A percentile compares a stretch with the other conserved stretches of the same genome.
Conservation (phyloP, 2,888 invertebrate genomes). For the Philopedon plagiatum region DNA sequence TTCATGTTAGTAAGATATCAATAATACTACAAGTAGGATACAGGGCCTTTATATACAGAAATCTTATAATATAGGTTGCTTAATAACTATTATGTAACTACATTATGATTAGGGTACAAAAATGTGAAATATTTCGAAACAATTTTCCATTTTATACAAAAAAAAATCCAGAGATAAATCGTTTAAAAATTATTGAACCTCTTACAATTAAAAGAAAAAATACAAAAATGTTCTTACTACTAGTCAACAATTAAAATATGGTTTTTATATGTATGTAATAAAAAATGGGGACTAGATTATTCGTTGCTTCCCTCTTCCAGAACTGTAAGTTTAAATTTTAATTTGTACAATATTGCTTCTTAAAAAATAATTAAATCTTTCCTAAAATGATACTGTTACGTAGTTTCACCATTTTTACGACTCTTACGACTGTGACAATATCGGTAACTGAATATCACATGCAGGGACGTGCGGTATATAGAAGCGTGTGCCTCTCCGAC, state of each 20-base stretch:
- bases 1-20: neutral
- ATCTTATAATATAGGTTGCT: neutral
- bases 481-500: too few species aligned
- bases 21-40: neutral
- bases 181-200: too few species aligned
- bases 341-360: conserved; percentile 6
- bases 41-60: neutral
- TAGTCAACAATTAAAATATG: conserved; percentile 29
- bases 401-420: too few species aligned
- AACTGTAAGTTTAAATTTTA: neutral
- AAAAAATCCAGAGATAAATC: too few species aligned
- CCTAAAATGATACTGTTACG: neutral
- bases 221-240: conserved; percentile 19
- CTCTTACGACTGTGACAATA: too few species aligned
- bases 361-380: neutral
- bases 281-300: conserved; percentile 24
- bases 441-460: too few species aligned
- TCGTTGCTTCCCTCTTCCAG: neutral
- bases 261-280: neutral
- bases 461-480: too few species aligned
- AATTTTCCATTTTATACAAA: too few species aligned
- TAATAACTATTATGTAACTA: too few species aligned
- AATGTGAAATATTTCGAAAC: too few species aligned
- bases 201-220: neutral
- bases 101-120: too few species aligned